Base-by-base conservation (phyloP, 2,797 vertebrate species). In the Huso huso region DNA sequence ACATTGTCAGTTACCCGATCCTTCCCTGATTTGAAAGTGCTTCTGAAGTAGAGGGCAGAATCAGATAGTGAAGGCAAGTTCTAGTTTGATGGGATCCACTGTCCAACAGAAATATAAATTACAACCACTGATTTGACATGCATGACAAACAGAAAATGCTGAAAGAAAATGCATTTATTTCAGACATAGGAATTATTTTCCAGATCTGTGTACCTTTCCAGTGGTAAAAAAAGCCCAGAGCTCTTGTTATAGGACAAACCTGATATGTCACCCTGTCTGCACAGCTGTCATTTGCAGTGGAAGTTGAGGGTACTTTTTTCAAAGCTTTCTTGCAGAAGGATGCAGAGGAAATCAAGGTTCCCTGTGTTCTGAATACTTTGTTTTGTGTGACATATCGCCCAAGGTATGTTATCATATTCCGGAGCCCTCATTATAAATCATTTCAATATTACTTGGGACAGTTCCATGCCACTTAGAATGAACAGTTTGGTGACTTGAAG, bases 381-480 rank as follows among this genome's bases (percentile, higher is more conserved):
- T 23, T 53, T 58, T 48, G 11, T 6, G 55, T n/a, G 12, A n/a
- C n/a, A 65, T 23, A 50, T 18, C 11, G 48, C 48, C 6, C 15
- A 5, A 57, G 10, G 23, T 66, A 13, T 59, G 6, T 13, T 49
- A 59, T 55, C 23, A 53, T 6, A 61, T 66, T 60, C 13, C 9
- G 37, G 50, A 49, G 64, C 48, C 37, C 49, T 66, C 6, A 49
- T 66, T 57, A 69, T 37, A 8, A 37, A 52, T 51, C 37, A 48
- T 49, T 69, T 57, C 65, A 59, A 69, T 66, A 63, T 50, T 49
- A 37, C 37, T 37, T 37, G 37, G 37, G 37, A 61, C 59, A 18
- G 51, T 62, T 66, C 6, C 6, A 48, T 18, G 18, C 6, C 49
- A 49, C 61, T 62, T 51, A 66, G 61, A 69, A 49, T n/a, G 62